Evolutionary conservation across 2,797 vertebrate genomes (phyloP).

Genomic region (Arrhamphus sclerolepis): DNA sequence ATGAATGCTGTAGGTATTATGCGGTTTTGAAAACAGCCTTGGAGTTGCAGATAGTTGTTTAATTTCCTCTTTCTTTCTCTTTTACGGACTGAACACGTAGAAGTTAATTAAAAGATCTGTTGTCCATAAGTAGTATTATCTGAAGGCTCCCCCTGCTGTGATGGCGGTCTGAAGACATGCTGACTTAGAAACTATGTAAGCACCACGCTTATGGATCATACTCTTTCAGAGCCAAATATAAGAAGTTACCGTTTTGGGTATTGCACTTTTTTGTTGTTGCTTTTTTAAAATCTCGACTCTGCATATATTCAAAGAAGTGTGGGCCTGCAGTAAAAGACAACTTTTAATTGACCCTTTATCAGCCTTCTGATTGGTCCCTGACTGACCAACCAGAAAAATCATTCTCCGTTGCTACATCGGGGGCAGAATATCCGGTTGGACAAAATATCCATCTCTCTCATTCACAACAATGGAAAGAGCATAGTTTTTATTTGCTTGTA

Average conservation of each 20-base stretch:
- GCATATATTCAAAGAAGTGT: constrained; percentile 27
- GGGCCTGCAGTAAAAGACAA: constrained; percentile 31
- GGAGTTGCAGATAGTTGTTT: neutral
- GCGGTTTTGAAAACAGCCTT: too few relatives aligned
- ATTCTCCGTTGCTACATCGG: too few relatives aligned
- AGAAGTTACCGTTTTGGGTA: constrained; percentile 6
- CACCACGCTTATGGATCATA: constrained; percentile 29
- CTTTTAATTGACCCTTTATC: constrained; percentile 28
- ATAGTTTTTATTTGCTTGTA: too few relatives aligned
- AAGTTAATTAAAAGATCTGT: constrained; percentile 52
- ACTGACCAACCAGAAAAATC: too few relatives aligned
- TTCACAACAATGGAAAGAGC: too few relatives aligned
- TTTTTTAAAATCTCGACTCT: neutral
- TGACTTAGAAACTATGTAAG: constrained; percentile 26
- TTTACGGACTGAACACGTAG: constrained; percentile 50
- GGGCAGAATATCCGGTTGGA: too few relatives aligned
- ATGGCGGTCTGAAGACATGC: constrained; percentile 13
- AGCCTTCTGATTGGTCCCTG: too few relatives aligned
- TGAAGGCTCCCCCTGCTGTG: constrained; percentile 60
- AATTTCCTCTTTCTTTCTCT: neutral
- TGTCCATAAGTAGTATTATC: constrained; percentile 61
- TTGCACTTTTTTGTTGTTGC: constrained; percentile 4
- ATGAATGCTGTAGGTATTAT: too few relatives aligned
- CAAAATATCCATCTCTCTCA: too few relatives aligned
- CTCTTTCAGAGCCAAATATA: constrained; percentile 9